Evolutionary conservation across 2,797 vertebrate species (phyloP).

Genomic region (Sebastes vulpes): DNA sequence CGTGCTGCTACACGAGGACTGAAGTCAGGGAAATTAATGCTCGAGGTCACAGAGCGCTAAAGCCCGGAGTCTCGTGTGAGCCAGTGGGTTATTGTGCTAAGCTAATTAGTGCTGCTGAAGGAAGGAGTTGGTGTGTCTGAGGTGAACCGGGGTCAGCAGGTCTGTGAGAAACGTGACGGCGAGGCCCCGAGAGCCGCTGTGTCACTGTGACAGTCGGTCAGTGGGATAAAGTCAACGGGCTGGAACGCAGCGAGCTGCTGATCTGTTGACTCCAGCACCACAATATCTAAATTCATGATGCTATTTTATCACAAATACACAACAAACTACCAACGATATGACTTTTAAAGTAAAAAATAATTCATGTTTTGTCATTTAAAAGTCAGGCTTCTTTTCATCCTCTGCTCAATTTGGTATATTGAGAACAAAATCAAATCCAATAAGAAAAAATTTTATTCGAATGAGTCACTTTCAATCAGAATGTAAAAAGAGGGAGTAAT

Average conservation of each 20-base stretch:
- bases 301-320: not conserved
- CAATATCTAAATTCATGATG: not conserved
- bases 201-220: constrained; percentile 69
- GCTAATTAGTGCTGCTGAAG: constrained; percentile 74
- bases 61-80: constrained; percentile 45
- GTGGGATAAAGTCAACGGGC: constrained; percentile 18
- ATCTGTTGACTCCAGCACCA: not conserved
- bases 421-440: not conserved
- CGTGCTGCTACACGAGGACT: not conserved
- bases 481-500: not conserved
- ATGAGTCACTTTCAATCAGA: constrained; percentile 7
- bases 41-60: constrained; percentile 25
- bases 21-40: not conserved
- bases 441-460: not conserved
- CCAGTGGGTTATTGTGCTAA: constrained; percentile 73
- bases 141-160: constrained; percentile 38
- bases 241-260: not conserved
- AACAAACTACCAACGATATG: not conserved
- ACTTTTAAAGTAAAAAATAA: not conserved
- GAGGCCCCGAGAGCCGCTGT: constrained; percentile 32
- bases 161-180: not conserved
- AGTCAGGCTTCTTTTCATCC: not conserved
- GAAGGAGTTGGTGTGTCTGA: constrained; percentile 24
- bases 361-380: not conserved
- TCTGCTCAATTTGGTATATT: not conserved